Base-by-base conservation (phyloP, 2,113 vertebrate species). In the Lynx canadensis region DNA sequence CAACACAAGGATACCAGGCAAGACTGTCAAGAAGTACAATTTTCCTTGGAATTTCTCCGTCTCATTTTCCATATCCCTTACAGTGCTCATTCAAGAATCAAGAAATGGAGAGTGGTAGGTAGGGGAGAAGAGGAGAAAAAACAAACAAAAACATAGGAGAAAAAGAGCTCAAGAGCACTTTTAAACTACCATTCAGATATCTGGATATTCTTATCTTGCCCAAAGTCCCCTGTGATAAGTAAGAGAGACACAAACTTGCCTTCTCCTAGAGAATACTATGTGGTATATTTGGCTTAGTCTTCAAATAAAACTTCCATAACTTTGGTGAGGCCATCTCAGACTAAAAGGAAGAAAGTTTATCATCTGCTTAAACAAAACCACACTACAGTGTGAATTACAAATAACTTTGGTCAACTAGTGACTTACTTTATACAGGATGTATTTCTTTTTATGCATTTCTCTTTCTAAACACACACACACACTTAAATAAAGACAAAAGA, bases 361-460 rank as follows among this genome's bases (percentile, higher is more conserved):
- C 41, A 63, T 90, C 18, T 92, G 65, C 50, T 86, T 91, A 96
- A 95, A 88, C 13, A 95, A 95, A 95, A 71, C 73, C 33, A 92
- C 4, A 50, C 33, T 87, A 88, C 73, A 23, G 36, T 63, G 2
- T 97, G 33, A 83, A 80, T 57, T 50, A 92, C 71, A 93, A 92
- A 86, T 89, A 96, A 87, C 45, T 3, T 92, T 66, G 96, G 93
- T 38, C 31, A 23, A 91, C 52, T 63, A 90, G 78, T 83, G 27
- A 97, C 57, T n/a, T 82, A 71, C 9, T 9, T 55, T 90, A 31
- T 73, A 76, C 13, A 96, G 23, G 31, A 45, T 85, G 82, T 95
- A 89, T n/a, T 92, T 95, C 21, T 82, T 96, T 85, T 31, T 36
- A 80, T 91, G 25, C 21, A 66, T 82, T 91, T 91, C n/a, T 69